Percentiles rank a stretch among this genome's conserved stretches.
Evolutionary conservation across 2,888 invertebrate species (phyloP).

Genomic region (Meiosimyza platycephala): DNA sequence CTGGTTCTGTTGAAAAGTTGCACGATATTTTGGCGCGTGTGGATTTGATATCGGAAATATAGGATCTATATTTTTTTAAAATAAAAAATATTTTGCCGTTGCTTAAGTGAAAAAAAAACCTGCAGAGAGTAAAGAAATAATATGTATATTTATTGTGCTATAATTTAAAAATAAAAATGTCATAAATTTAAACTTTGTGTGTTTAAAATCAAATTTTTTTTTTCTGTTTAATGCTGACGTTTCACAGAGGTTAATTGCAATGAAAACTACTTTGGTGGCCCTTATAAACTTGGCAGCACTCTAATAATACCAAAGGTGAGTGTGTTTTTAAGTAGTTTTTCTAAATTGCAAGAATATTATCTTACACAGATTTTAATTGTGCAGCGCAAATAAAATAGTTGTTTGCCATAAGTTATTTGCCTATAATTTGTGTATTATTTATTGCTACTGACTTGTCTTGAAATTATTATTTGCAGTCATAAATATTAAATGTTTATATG

Average conservation of each 20-base stretch:
- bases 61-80: no score
- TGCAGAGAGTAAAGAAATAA: background rate
- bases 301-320: conserved; percentile 56
- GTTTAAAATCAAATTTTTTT: background rate
- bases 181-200: background rate
- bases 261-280: conserved; percentile 55
- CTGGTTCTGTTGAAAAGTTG: no score
- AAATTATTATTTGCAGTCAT: background rate
- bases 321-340: background rate
- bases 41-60: no score
- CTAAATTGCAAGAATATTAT: no score
- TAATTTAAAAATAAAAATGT: conserved; percentile 3
- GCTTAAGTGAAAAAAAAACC: background rate
- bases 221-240: background rate
- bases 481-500: no score
- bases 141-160: background rate
- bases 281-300: conserved; percentile 55
- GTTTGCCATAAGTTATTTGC: no score
- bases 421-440: background rate
- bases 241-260: conserved; percentile 53
- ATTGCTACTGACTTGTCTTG: background rate
- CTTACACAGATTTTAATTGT: no score
- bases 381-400: no score
- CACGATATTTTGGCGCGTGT: no score
- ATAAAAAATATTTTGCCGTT: no score